Evolutionary conservation across 2,113 vertebrate genomes (phyloP), one percentile per base, ranked within the genome.

Genomic region (Nothobranchius kuhntae): DNA sequence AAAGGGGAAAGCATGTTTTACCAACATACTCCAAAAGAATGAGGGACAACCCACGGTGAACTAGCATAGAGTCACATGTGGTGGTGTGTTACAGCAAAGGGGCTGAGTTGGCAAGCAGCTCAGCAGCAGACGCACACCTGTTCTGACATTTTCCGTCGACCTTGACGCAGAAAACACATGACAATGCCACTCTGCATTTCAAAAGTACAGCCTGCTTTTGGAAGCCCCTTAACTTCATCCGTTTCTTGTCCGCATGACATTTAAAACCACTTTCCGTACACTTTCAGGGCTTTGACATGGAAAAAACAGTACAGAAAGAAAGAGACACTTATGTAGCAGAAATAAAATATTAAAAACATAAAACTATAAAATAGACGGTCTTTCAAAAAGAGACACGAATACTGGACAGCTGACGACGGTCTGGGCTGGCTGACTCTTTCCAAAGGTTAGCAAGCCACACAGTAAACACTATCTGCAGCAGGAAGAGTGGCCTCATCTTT

Each of bases 101-200:
- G 81, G 91, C 91, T 92, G 89, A 86, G 85, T 87, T 91, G 88
- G 89, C 91, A 91, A 87, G 85, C 83, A 78, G 78, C 86, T 89
- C 82, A 62, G 88, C 85, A 84, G 90, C 89, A 91, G 91, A 92
- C 85, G 66, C 75, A 75, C 92, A 93, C 92, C 92, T 93, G 92
- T 89, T 93, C 92, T 91, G 91, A 92, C 91, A 91, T 91, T 92
- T 91, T 89, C 85, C 91, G 80, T 85, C 82, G 89, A 92, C 91
- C 92, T 91, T 90, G 91, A 92, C 91, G 87, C 85, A 83, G 86
- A 92, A 89, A 91, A 88, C 88, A 89, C 89, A 80, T 86, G 88
- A 91, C 90, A 89, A 92, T 87, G 88, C 83, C 82, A 88, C 79
- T 87, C 66, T 67, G 75, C 70, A 73, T 86, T 90, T 87, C 78